phyloP scores from a whole-genome alignment of 2,113 vertebrate species.

The Hirundichthys speculiger region DNA sequence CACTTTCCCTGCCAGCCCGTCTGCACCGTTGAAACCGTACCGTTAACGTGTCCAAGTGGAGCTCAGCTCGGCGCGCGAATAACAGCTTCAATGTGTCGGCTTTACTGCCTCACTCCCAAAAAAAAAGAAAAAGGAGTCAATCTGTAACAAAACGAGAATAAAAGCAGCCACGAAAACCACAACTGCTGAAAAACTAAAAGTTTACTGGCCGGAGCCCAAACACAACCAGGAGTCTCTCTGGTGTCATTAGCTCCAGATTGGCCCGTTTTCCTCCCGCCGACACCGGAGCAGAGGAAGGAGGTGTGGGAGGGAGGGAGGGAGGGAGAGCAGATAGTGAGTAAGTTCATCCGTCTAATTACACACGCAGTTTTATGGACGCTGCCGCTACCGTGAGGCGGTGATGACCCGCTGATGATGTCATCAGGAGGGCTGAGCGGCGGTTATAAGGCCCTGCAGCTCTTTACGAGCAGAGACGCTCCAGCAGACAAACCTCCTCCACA shows the following conservation, averaged over 20 bases:
- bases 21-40: slow-evolving; percentile 19
- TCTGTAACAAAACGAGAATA: slow-evolving; percentile 33
- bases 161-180: slow-evolving; percentile 36
- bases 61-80: slow-evolving; percentile 50
- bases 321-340: slow-evolving; percentile 56
- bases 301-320: slow-evolving; percentile 48
- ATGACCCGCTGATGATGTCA: slow-evolving; percentile 78
- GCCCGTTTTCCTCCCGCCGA: slow-evolving; percentile 14
- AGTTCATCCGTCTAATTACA: slow-evolving; percentile 71
- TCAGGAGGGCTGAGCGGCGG: slow-evolving; percentile 60
- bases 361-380: slow-evolving; percentile 51
- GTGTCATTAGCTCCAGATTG: slow-evolving; percentile 14
- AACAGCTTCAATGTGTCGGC: slow-evolving; percentile 49
- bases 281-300: background rate
- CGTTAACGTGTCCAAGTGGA: slow-evolving; percentile 61
- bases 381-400: slow-evolving; percentile 51
- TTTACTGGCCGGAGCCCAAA: too few relatives aligned
- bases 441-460: slow-evolving; percentile 64
- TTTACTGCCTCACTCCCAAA: slow-evolving; percentile 37
- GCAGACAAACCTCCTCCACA: slow-evolving; percentile 10
- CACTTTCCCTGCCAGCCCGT: slow-evolving; percentile 15
- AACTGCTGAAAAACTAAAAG: slow-evolving; percentile 25
- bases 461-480: slow-evolving; percentile 28
- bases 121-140: slow-evolving; percentile 10
- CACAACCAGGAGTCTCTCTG: slow-evolving; percentile 24